Base-by-base conservation (phyloP, 2,113 vertebrate species). In the Pantherophis guttatus region DNA sequence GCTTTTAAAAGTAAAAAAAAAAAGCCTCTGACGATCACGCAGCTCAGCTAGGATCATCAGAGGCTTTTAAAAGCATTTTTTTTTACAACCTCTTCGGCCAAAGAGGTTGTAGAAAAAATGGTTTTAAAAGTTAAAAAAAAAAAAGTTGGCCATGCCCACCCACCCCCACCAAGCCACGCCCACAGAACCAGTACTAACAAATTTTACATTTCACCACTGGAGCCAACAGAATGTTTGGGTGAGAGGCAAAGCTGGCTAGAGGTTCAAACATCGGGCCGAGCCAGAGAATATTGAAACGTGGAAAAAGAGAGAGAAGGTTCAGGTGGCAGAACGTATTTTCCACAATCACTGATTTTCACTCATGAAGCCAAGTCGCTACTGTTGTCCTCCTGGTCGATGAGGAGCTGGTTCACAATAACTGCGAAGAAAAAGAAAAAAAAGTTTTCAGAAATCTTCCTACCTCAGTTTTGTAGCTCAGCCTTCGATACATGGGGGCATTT, bases 401-500 rank as follows among this genome's bases (percentile, higher is more conserved):
- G 94, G 96, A 93, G 0, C 0, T 8, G 58, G 29, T 97, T 96
- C 89, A 97, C 97, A 9, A 97, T 97, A 19, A 89, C 97, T 97
- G 95, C 59, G 0, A 62, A 59, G 8, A 3, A 26, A 8, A 90
- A 65, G 92, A 93, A 88, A 39, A 88, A 59, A 53, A 44, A 0
- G 0, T 94, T 87, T 91, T 54, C 24, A 23, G 44, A 58, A n/a
- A 9, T 0, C 2, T 17, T 81, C 11, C 3, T 4, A 6, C 6
- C 23, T 90, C 44, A 11, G 13, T 21, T 86, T 91, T 50, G 39
- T 29, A 50, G 19, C 29, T 91, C 23, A 33, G 11, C 1, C n/a
- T 33, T 91, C 12, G 8, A 44, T 13, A 39, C 86, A 6, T 50
- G 2, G 24, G 5, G 50, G 12, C 50, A 53, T 87, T 29, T 29